A percentile compares a stretch with the other conserved stretches of the same genome.
These are phyloP conservation scores for Gari tellinella DNA, from an alignment of 2,888 invertebrate genomes.

Conservation along the genomic window DNA sequence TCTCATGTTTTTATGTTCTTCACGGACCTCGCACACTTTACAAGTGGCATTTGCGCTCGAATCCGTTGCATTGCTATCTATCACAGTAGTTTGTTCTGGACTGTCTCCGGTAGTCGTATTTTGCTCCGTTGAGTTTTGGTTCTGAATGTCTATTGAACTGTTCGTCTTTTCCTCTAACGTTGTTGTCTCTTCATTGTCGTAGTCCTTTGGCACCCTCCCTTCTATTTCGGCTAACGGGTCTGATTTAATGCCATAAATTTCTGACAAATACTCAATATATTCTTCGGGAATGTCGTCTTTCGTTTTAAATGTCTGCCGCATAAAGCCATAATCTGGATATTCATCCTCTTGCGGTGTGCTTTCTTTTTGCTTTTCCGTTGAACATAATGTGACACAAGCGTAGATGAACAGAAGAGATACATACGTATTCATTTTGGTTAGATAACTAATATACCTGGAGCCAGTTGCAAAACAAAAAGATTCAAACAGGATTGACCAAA, in stretches of 20 bases:
- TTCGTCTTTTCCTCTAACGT: neutral
- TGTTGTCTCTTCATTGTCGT: constrained; percentile 5
- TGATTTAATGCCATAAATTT: constrained; percentile 37
- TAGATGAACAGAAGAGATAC: constrained; percentile 41
- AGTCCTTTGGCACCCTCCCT: constrained; percentile 7
- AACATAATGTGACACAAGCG: constrained; percentile 41
- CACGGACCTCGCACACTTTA: constrained; percentile 55
- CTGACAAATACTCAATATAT: constrained; percentile 38
- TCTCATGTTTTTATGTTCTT: constrained; percentile 56
- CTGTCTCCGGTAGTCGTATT: neutral
- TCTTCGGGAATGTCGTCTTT: constrained; percentile 46
- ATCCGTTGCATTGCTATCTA: constrained; percentile 5
- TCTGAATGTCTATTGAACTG: neutral
- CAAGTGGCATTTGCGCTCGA: constrained; percentile 23
- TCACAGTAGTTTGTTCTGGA: constrained; percentile 3
- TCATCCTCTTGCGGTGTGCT: constrained; percentile 12
- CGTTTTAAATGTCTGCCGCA: constrained; percentile 15
- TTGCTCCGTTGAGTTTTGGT: constrained; percentile 2
- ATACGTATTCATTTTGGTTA: constrained; percentile 12
- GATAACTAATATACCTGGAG: neutral
- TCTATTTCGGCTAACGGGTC: constrained; percentile 33
- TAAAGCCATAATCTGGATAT: neutral
- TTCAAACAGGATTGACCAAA: too few relatives aligned
- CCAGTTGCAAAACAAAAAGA: too few relatives aligned
- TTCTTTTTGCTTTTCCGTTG: constrained; percentile 29